phyloP scores from a whole-genome alignment of 1,140 invertebrate genomes.

The Microplitis demolitor region DNA sequence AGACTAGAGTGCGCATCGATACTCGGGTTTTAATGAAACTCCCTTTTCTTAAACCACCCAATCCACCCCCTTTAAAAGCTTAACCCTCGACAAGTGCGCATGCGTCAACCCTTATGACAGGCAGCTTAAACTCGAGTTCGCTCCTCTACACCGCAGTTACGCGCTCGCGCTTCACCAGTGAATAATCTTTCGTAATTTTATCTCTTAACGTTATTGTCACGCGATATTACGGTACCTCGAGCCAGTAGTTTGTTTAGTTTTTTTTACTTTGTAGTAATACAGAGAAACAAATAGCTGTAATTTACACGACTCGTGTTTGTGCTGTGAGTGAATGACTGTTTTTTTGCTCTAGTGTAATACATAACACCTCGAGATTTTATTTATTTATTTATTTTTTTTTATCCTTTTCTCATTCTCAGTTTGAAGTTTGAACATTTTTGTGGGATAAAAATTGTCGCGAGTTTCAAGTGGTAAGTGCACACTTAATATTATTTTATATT shows the following conservation, averaged over 20 bases:
- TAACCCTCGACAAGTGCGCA: not conserved
- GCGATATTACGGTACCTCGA: not conserved
- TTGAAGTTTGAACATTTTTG: not conserved
- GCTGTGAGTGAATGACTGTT: not conserved
- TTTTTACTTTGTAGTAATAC: too few relatives aligned
- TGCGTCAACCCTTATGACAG: not conserved
- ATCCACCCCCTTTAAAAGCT: not conserved
- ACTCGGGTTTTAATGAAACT: not conserved
- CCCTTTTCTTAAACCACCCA: not conserved
- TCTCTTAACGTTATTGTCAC: not conserved
- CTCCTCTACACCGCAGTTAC: constrained; percentile 3
- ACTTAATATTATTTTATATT: too few relatives aligned
- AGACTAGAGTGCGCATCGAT: not conserved
- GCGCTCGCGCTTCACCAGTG: constrained; percentile 10
- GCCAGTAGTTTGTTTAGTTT: not conserved
- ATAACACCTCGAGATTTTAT: not conserved
- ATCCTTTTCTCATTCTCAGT: not conserved
- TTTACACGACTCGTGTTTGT: too few relatives aligned
- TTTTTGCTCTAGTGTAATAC: not conserved
- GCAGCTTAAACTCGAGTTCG: not conserved
- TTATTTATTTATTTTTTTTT: not conserved
- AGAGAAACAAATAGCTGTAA: too few relatives aligned
- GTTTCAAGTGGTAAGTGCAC: not conserved
- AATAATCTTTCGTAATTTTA: not conserved
- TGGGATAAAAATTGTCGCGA: not conserved